phyloP scores from a whole-genome alignment of 2,797 vertebrate genomes.

The Bufotes viridis region DNA sequence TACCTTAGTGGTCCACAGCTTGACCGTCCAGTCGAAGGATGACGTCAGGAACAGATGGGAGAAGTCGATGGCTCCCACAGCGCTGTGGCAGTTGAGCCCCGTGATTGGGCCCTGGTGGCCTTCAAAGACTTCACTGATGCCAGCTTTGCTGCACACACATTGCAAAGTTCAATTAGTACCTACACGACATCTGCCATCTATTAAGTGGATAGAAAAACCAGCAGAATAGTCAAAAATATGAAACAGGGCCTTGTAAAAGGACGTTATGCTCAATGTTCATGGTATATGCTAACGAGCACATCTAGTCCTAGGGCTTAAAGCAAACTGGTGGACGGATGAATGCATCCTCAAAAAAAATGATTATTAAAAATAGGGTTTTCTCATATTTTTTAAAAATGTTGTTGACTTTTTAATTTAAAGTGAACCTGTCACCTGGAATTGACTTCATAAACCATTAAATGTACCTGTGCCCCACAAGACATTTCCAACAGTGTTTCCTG shows the following conservation, averaged over 20 bases:
- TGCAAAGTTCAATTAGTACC: slow-evolving; percentile 27
- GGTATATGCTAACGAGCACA: background rate
- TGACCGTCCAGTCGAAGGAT: slow-evolving; percentile 98
- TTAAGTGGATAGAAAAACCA: background rate
- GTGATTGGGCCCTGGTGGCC: slow-evolving; percentile 97
- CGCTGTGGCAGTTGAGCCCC: slow-evolving; percentile 94
- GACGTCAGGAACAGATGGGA: slow-evolving; percentile 97
- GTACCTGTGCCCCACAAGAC: too few relatives aligned
- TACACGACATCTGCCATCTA: slow-evolving; percentile 8
- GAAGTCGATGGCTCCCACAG: slow-evolving; percentile 92
- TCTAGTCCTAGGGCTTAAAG: background rate
- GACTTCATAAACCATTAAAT: too few relatives aligned
- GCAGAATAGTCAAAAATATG: background rate
- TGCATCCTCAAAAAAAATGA: too few relatives aligned
- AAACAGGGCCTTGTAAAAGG: background rate
- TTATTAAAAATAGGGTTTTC: background rate
- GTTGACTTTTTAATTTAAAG: background rate
- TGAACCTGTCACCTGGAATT: too few relatives aligned
- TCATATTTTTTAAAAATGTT: background rate
- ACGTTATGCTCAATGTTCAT: background rate
- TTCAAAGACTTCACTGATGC: slow-evolving; percentile 98
- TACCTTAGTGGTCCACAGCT: slow-evolving; percentile 98
- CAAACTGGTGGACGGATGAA: background rate
- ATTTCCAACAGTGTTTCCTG: too few relatives aligned
- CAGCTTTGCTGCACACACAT: slow-evolving; percentile 85